Evolutionary conservation across 2,888 invertebrate genomes (phyloP), one percentile per base, ranked within the genome.

Genomic region (Brachyptera risi): DNA sequence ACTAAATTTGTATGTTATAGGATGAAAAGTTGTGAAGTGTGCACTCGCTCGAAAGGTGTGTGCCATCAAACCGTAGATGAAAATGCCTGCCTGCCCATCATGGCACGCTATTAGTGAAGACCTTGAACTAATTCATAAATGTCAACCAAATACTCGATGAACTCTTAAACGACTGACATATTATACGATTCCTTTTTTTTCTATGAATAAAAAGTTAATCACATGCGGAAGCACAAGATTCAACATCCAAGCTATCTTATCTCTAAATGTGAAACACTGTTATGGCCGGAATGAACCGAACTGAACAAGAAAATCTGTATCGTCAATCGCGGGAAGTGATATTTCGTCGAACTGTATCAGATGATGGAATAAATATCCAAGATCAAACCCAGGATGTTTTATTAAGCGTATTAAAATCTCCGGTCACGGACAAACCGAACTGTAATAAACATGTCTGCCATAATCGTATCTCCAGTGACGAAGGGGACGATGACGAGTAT

Each of bases 221-320:
- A n/a, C n/a, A n/a, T n/a, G n/a, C 31, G 31, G 31, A 31, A 31
- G 11, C 31, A 11, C 11, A 31, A 31, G 7, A 31, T 31, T 31
- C 31, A 31, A 31, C 11, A 5, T 31, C 31, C 11, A 31, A 31
- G n/a, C n/a, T n/a, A n/a, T n/a, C 11, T 31, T 7, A 5, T 31
- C 11, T 11, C 31, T 27, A 51, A 35, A 51, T 51, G 51, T 19
- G 27, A 51, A 31, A 31, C 31, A 15, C 31, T 26, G 19, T 51
- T 31, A 51, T 51, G 51, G 31, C 31, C 15, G 51, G 51, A 51
- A 83, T 83, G 83, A 83, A 83, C 76, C 79, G 83, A 63, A 82
- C 80, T 65, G 83, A 83, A 71, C 83, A 84, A 74, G 83, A 83
- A 71, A 80, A 77, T 68, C 74, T 84, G 68, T 84, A 80, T 71